phyloP scores from a whole-genome alignment of 2,113 vertebrate species.

The Motacilla tschutschensis region DNA sequence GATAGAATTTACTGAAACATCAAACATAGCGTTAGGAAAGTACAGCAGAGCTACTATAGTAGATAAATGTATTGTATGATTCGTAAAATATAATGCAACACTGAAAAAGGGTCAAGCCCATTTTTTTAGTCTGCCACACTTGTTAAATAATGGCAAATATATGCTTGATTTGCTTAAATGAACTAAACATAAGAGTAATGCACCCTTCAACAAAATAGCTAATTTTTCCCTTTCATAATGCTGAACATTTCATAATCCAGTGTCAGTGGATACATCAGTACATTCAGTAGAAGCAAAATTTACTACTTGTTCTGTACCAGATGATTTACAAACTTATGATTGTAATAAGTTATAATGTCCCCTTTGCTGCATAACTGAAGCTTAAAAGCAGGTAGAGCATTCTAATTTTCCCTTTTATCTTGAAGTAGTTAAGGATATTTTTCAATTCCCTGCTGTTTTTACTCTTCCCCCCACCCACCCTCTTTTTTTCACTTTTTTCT shows the following conservation, averaged over 20 bases:
- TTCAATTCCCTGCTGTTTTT: background rate
- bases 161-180: background rate
- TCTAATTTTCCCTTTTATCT: background rate
- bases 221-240: background rate
- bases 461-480: fast-evolving
- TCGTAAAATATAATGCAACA: background rate
- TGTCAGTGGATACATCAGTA: background rate
- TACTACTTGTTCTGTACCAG: background rate
- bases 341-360: background rate
- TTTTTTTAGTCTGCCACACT: background rate
- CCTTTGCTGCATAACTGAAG: background rate
- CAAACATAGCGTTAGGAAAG: background rate
- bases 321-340: background rate
- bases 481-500: fast-evolving
- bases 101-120: background rate
- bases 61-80: background rate
- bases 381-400: background rate
- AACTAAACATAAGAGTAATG: background rate
- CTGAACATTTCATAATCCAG: background rate
- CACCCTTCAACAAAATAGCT: background rate
- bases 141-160: background rate
- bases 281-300: background rate
- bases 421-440: background rate
- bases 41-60: background rate
- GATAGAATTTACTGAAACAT: background rate